Conservation (phyloP, 2,888 invertebrate genomes). For the Tetheella fluctuosa region DNA sequence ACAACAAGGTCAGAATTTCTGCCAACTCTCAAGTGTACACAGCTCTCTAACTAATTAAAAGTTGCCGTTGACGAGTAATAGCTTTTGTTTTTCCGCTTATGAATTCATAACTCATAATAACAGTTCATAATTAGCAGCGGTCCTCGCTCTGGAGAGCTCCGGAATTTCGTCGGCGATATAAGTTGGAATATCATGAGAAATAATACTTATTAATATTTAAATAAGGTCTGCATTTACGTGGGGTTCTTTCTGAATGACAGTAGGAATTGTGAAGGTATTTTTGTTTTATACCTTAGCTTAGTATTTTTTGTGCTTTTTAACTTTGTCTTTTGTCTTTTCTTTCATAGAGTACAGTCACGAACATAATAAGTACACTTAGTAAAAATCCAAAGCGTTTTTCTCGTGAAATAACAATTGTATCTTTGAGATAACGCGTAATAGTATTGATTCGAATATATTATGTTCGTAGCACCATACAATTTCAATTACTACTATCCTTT, state of each 20-base stretch:
- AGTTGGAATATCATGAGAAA: not conserved
- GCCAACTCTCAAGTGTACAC: slow-evolving; percentile 12
- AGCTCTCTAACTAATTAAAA: slow-evolving; percentile 59
- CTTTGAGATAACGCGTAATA: no score
- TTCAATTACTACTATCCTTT: no score
- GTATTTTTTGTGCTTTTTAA: not conserved
- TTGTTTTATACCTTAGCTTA: no score
- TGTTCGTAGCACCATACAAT: no score
- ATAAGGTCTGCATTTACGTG: not conserved
- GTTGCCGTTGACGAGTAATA: slow-evolving; percentile 51
- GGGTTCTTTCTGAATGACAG: not conserved
- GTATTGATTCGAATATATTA: no score
- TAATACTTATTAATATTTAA: not conserved
- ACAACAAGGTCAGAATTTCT: not conserved
- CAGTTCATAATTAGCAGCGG: slow-evolving; percentile 36
- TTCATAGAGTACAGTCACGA: no score
- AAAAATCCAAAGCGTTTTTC: no score
- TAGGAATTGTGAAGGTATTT: not conserved
- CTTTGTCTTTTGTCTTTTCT: no score
- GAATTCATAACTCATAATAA: slow-evolving; percentile 53
- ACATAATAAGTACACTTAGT: no score
- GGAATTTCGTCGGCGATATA: slow-evolving; percentile 8
- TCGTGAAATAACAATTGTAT: no score
- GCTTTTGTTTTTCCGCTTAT: slow-evolving; percentile 59
- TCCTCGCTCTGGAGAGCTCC: slow-evolving; percentile 20